Conservation (phyloP, 2,113 vertebrate species). For the Aegithalos caudatus region DNA sequence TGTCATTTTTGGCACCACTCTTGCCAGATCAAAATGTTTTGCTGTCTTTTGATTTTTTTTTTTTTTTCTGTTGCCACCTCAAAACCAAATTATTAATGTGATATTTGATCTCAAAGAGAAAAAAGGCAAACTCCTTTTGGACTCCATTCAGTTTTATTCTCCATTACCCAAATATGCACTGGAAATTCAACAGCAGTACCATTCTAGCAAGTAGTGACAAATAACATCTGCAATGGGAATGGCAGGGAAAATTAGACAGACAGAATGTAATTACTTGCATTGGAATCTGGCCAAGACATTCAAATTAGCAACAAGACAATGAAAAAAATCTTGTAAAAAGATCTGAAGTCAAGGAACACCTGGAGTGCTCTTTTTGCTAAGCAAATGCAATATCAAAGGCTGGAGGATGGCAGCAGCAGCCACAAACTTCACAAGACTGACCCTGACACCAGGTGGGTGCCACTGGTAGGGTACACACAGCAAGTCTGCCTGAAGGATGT, state of each 20-base stretch:
- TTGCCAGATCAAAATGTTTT: not conserved
- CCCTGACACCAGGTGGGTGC: not conserved
- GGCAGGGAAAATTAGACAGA: not conserved
- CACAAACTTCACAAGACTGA: not conserved
- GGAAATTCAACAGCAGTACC: not conserved
- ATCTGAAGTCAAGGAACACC: not conserved
- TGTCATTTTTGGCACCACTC: not conserved
- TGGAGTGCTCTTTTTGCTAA: not conserved
- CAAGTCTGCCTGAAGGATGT: not conserved
- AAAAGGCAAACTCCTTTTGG: not conserved
- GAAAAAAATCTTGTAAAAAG: not conserved
- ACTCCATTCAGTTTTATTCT: not conserved
- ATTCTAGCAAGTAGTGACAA: not conserved
- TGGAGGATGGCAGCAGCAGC: not conserved
- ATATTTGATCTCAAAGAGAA: not conserved
- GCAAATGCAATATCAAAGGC: not conserved
- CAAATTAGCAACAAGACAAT: not conserved
- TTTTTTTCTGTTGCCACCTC: not conserved
- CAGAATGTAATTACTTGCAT: not conserved
- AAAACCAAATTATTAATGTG: not conserved
- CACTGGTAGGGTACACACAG: not conserved
- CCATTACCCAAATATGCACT: not conserved
- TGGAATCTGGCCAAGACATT: slow-evolving; percentile 9
- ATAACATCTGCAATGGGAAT: not conserved
- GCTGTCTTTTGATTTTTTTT: no score